Base-by-base conservation (phyloP, 2,888 invertebrate species). In the Drosophila vallismaia region DNA sequence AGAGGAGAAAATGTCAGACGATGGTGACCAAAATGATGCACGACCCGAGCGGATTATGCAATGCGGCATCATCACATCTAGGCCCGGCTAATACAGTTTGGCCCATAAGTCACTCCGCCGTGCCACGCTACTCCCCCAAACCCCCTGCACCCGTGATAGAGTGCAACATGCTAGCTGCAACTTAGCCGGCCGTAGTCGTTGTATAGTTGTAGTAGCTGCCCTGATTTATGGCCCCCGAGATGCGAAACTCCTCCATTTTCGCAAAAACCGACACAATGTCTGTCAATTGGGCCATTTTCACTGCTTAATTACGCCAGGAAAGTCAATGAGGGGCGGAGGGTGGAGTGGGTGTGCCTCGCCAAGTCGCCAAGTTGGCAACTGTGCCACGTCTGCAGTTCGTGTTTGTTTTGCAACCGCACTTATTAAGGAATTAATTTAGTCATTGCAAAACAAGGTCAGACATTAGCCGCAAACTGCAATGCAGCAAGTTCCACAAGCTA, bases 401-500 rank as follows among this genome's bases (percentile, higher is more conserved):
- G 78, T 87, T 85, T 74, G 76, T 69, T 71, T 70, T 74, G 69
- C 66, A 66, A 42, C 56, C 62, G 55, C 83, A 76, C 86, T 86
- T 85, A 85, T 85, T 88, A 85, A 88, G 84, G 86, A 88, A 85
- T 85, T 85, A 88, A 85, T 85, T 85, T 85, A 85, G 84, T 88
- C 84, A 88, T 88, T 86, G 84, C 63, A 69, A 89, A 91, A 91
- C 88, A 91, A 91, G 91, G 91, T 91, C 91, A 91, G 89, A 91
- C 89, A 90, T 90, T 90, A 90, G 90, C 90, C 91, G 90, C 90
- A 90, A 91, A 90, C 91, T 91, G 91, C 91, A 91, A 89, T 91
- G 91, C 90, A 91, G 89, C 90, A 90, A 71, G 76, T 67, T 57
- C 73, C 64, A 59, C 44, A 44, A 24, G 40, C 31, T 56, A 19